Evolutionary conservation across 2,888 invertebrate genomes (phyloP), one percentile per base, ranked within the genome.

Genomic region (Cenopis cana): DNA sequence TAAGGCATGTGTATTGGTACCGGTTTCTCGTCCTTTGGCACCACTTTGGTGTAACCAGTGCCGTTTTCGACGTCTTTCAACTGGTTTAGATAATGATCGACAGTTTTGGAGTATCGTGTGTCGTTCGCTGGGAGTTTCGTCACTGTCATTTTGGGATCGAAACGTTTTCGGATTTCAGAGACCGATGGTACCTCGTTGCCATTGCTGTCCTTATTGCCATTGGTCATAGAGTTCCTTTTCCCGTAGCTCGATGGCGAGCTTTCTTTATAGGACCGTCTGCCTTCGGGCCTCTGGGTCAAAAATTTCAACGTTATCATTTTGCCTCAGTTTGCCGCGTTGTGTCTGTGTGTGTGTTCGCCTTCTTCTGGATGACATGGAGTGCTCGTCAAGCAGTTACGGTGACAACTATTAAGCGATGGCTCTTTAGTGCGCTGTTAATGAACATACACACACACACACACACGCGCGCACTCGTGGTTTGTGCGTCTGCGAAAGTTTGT

Each of bases 151-250:
- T 93, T 93, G 4, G 84, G 76, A 81, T 95, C 95, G 83, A 94
- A 95, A 76, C 93, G 90, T 78, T 94, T 94, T 72, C 95, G 86
- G 68, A 95, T 94, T 77, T 95, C 95, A 1, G 94, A 94, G 6
- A 95, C 95, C 6, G 95, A 94, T 3, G 94, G 93, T 73, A 93
- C 89, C 76, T 94, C 93, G 79, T 95, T 95, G 17, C 95, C 95
- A 81, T 95, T 95, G 75, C 91, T 94, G 81, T 95, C 95, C 77
- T 94, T 94, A 59, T 87, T 82, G 54, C 93, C 93, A 78, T 94
- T 92, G 29, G 84, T 77, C 86, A 89, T 86, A 65, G 89, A 88
- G 79, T 79, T 83, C 66, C 89, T 81, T 81, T 91, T 90, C 82
- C 83, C 84, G 88, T 90, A 90, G 78, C 87, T 81, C 41, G 85